Conservation (phyloP, 2,797 vertebrate species). For the Sparus aurata region DNA sequence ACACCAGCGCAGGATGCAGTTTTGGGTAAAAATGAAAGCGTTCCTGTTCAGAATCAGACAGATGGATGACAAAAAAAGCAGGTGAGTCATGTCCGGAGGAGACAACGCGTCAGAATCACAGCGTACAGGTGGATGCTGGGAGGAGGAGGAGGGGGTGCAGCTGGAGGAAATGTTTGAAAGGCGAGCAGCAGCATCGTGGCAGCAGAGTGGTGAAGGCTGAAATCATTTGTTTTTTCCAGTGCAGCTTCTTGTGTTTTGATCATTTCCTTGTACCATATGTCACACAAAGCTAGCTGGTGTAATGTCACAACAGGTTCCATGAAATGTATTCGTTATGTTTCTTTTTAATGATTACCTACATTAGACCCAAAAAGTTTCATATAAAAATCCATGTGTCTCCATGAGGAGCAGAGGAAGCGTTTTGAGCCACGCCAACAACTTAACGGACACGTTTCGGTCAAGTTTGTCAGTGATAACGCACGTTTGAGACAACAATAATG, state of each 20-base stretch:
- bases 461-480: neutral
- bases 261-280: slow-evolving; percentile 19
- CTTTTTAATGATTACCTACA: neutral
- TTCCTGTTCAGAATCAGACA: slow-evolving; percentile 37
- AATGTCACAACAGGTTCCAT: neutral
- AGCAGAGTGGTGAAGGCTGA: slow-evolving; percentile 16
- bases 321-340: neutral
- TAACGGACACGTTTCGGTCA: neutral
- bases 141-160: neutral
- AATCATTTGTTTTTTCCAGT: slow-evolving; percentile 26
- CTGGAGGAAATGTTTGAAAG: neutral
- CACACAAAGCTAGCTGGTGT: neutral
- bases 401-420: neutral
- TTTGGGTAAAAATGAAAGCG: slow-evolving; percentile 24
- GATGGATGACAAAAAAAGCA: slow-evolving; percentile 38
- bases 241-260: slow-evolving; percentile 31
- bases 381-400: neutral
- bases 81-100: slow-evolving; percentile 32
- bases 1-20: slow-evolving; percentile 8
- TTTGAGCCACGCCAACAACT: neutral
- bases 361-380: neutral
- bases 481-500: neutral
- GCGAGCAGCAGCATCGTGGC: neutral
- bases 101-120: slow-evolving; percentile 9
- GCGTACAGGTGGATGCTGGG: slow-evolving; percentile 14